A percentile compares a stretch with the other conserved stretches of the same genome.
Evolutionary conservation across 2,113 vertebrate species (phyloP).

Genomic region (Atlantisia rogersi): DNA sequence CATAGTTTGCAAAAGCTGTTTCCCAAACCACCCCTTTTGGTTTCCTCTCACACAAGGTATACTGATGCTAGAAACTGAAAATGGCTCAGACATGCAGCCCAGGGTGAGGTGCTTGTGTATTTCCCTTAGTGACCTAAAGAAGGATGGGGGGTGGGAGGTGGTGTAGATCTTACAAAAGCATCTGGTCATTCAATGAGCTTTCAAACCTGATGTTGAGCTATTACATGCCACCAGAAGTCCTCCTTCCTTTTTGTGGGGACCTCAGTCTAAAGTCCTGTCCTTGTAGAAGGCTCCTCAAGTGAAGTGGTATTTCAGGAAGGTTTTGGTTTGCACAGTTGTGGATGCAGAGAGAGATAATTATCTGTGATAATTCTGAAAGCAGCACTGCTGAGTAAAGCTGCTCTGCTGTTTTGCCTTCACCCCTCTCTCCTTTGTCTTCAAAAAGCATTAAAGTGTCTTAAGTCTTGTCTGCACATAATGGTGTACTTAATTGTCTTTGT

Average conservation of each 20-base stretch:
- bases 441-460: not conserved
- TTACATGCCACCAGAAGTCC: not conserved
- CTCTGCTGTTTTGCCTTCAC: not conserved
- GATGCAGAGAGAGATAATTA: not conserved
- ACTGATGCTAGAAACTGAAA: not conserved
- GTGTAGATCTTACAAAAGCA: not conserved
- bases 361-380: not conserved
- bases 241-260: not conserved
- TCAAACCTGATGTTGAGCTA: not conserved
- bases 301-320: not conserved
- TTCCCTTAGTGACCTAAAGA: not conserved
- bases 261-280: accelerated
- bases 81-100: not conserved
- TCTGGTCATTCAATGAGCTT: not conserved
- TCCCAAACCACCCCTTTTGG: not conserved
- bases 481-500: not conserved
- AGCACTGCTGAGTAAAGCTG: not conserved
- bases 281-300: not conserved
- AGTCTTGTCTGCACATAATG: not conserved
- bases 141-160: not conserved
- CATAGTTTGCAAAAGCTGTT: not conserved
- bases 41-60: not conserved
- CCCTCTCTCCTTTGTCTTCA: not conserved
- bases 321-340: not conserved
- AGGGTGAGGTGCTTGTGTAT: not conserved